Base-by-base conservation (phyloP, 2,888 invertebrate species). In the Drosophila aldrichi region DNA sequence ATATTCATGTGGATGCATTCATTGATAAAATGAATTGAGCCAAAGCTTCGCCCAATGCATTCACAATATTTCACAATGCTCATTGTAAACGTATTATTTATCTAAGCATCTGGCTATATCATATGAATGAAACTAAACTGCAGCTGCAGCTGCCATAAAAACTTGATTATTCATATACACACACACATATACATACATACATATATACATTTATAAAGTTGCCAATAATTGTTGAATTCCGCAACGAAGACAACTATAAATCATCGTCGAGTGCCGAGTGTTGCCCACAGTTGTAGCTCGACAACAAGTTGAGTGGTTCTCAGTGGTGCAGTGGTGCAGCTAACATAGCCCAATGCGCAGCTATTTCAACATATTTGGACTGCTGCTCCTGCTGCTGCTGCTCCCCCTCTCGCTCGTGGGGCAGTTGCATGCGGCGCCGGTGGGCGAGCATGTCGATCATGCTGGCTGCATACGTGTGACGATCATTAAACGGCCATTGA, bases 401-500 rank as follows among this genome's bases (percentile, higher is more conserved):
- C 40, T 57, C 10, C 43, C 29, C 29, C 40, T 57, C 10, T 65
- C 10, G 20, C 49, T 65, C 12, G 1, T 52, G 48, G 46, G 25
- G 8, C 41, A 34, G 43, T 22, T 60, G 63, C 43, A 56, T 9
- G 64, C 55, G 12, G 65, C 70, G 4, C 70, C 88, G 3, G 12
- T 79, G 16, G 85, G 70, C 2, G 82, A 87, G 0, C 86, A 83
- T 57, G 58, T 54, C 32, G 77, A 88, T 44, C 82, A 81, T 32
- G 83, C 81, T 3, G 87, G 84, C 22, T 86, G 86, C 51, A 60
- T 86, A 8, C 71, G 89, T n/a, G 77, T 86, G 3, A 78, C 87
- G 38, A 68, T 86, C 46, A 51, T 87, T 9, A 88, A 78, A 49
- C 38, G 57, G 2, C 64, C 75, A 0, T 2, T 41, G 57, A 63